Conservation (phyloP, 2,888 invertebrate genomes). For the Phytoseiulus persimilis region DNA sequence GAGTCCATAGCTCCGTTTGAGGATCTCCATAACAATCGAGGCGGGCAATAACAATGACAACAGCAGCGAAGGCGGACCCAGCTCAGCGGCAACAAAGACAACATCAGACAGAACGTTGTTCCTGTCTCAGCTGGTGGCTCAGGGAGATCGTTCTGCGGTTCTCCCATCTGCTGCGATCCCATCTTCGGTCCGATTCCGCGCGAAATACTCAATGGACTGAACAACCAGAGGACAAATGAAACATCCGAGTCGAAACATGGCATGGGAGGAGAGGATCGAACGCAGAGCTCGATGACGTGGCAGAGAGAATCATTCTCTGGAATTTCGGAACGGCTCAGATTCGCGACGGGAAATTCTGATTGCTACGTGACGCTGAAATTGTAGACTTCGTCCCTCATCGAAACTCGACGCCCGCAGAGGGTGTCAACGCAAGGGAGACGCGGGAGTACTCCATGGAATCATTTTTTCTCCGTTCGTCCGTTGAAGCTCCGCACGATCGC, state of each 20-base stretch:
- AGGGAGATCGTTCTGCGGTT: background rate
- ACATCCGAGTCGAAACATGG: background rate
- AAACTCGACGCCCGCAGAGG: no score
- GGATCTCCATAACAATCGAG: background rate
- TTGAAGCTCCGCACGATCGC: no score
- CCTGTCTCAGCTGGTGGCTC: background rate
- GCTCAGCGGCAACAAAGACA: background rate
- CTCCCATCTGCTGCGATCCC: background rate
- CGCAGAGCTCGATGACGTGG: no score
- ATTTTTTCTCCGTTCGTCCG: no score
- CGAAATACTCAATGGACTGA: background rate
- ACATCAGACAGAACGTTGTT: background rate
- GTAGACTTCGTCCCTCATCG: no score
- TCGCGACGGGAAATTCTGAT: no score
- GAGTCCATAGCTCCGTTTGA: background rate
- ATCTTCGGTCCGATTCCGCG: background rate
- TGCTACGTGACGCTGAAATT: no score
- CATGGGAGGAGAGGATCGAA: no score
- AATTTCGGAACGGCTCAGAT: no score
- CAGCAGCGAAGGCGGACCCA: background rate
- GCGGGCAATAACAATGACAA: background rate
- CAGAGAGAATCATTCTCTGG: no score
- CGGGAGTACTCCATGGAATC: no score
- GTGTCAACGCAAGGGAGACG: no score
- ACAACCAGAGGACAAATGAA: background rate